phyloP scores from a whole-genome alignment of 2,797 vertebrate species.

The Erithacus rubecula region DNA sequence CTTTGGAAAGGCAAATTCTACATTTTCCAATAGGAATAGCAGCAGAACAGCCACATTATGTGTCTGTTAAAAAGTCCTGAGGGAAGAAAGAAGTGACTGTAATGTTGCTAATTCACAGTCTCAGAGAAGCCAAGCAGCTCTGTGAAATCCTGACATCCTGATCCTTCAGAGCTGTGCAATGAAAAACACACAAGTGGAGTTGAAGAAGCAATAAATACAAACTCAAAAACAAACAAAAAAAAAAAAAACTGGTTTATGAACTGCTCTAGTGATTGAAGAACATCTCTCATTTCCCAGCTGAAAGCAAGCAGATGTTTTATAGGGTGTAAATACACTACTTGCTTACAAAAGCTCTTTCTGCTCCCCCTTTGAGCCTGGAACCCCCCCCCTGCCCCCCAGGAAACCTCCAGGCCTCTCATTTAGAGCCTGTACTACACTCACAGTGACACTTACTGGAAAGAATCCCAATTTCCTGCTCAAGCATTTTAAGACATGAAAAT shows the following conservation, averaged over 20 bases:
- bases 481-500: not conserved
- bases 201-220: not conserved
- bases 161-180: not conserved
- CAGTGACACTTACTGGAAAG: not conserved
- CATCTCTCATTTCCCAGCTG: not conserved
- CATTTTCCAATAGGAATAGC: not conserved
- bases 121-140: not conserved
- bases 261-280: not conserved
- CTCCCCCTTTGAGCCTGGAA: not conserved
- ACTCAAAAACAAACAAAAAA: not conserved
- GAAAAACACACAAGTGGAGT: not conserved
- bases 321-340: not conserved
- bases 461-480: not conserved
- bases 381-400: not conserved
- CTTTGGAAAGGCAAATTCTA: conserved; percentile 35
- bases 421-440: not conserved
- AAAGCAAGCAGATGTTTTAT: not conserved
- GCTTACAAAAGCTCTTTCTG: not conserved
- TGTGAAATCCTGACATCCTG: not conserved
- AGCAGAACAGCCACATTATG: not conserved
- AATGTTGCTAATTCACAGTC: not conserved
- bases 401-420: not conserved
- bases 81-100: not conserved
- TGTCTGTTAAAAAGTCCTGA: not conserved
- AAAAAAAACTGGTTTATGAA: not conserved